Conservation (phyloP, 2,113 vertebrate genomes). For the Vireo altiloquus region DNA sequence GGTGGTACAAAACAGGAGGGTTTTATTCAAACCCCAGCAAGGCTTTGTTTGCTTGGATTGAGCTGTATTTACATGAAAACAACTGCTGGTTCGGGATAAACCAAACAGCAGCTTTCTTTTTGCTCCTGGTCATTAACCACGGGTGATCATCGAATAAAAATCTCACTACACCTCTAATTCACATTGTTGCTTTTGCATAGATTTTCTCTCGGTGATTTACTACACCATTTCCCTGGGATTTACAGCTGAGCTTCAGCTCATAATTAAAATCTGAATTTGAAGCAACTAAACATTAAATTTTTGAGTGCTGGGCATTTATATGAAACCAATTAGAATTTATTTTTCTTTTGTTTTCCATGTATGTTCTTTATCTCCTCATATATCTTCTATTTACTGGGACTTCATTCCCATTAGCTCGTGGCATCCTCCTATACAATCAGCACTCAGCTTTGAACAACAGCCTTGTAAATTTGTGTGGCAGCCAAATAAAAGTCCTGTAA, state of each 20-base stretch:
- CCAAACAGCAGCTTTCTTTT: neutral
- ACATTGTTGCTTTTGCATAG: neutral
- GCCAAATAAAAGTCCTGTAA: neutral
- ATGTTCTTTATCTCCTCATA: neutral
- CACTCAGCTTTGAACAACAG: neutral
- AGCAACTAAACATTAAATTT: neutral
- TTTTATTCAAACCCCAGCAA: neutral
- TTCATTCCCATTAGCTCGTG: constrained; percentile 14
- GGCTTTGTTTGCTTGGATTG: neutral
- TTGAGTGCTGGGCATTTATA: neutral
- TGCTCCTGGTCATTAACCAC: neutral
- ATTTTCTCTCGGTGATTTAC: neutral
- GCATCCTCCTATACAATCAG: constrained; percentile 20
- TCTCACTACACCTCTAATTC: neutral
- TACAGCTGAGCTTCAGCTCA: neutral
- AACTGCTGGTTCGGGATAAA: neutral
- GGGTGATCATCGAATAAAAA: neutral
- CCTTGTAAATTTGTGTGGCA: neutral
- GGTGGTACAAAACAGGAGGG: neutral
- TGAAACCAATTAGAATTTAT: neutral
- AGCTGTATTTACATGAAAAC: neutral
- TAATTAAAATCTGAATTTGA: neutral
- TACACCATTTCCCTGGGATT: neutral
- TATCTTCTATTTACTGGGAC: neutral
- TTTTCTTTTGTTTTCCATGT: neutral